phyloP scores from a whole-genome alignment of 2,113 vertebrate species.

The Catharus fuscescens region DNA sequence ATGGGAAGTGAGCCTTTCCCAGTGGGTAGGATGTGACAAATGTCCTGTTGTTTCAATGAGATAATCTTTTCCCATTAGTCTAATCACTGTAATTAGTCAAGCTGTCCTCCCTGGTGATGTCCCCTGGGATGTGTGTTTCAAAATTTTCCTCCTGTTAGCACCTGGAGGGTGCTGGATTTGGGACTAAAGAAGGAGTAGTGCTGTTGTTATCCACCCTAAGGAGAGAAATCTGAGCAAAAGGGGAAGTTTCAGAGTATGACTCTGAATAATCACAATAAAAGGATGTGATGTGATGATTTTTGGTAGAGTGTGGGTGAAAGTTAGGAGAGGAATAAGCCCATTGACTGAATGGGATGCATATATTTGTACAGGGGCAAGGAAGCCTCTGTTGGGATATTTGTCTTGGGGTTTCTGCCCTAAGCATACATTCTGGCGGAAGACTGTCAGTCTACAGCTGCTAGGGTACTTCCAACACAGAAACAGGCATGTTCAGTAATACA shows the following conservation, averaged over 20 bases:
- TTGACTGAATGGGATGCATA: not conserved
- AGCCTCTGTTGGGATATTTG: not conserved
- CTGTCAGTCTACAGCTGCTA: not conserved
- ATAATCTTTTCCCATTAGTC: constrained; percentile 4
- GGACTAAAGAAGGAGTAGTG: not conserved
- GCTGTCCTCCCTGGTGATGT: not conserved
- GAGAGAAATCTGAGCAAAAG: not conserved
- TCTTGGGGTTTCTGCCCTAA: not conserved
- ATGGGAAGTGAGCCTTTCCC: not conserved
- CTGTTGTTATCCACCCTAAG: not conserved
- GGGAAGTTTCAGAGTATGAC: not conserved
- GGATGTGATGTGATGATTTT: not conserved
- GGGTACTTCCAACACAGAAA: not conserved
- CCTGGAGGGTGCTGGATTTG: not conserved
- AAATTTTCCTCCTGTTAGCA: not conserved
- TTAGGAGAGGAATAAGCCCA: not conserved
- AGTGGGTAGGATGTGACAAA: not conserved
- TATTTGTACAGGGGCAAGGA: not conserved
- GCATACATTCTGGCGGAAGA: not conserved
- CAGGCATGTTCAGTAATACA: not conserved
- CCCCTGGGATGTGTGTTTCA: not conserved
- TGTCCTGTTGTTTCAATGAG: constrained; percentile 13
- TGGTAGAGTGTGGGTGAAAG: not conserved
- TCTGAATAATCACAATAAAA: not conserved
- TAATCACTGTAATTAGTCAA: constrained; percentile 4